These are phyloP conservation scores for Plebejus argus DNA, from an alignment of 2,888 invertebrate species.

Conservation along the genomic window DNA sequence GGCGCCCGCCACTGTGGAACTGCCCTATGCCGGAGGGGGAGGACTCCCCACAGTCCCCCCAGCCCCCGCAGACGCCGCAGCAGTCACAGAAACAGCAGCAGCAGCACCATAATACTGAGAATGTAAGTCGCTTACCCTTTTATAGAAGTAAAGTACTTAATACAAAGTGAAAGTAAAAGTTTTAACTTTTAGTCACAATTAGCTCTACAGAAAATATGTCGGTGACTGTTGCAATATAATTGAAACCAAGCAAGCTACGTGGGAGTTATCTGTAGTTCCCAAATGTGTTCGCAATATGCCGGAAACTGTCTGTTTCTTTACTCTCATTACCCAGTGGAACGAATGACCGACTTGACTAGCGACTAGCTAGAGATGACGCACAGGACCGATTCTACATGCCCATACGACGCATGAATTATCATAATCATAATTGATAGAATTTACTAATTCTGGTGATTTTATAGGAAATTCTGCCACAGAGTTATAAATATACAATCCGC, in stretches of 20 bases:
- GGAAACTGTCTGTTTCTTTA: background rate
- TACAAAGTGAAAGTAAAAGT: background rate
- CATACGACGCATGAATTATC: background rate
- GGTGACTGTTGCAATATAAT: too few species aligned
- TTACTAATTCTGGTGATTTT: background rate
- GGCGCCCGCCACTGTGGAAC: slow-evolving; percentile 94
- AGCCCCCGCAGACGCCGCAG: background rate
- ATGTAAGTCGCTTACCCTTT: slow-evolving; percentile 11
- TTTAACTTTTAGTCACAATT: background rate
- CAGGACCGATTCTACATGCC: background rate
- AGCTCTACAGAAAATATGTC: too few species aligned
- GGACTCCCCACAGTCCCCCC: slow-evolving; percentile 50
- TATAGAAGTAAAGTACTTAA: background rate
- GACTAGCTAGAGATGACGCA: background rate
- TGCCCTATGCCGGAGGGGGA: slow-evolving; percentile 93
- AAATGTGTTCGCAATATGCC: background rate
- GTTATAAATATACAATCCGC: background rate
- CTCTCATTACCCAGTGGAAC: background rate
- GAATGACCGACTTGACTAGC: background rate
- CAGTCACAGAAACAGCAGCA: background rate
- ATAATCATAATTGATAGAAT: background rate
- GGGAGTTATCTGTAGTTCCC: too few species aligned
- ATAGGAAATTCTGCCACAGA: background rate
- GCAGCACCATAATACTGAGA: slow-evolving; percentile 26
- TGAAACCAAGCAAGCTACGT: too few species aligned